Evolutionary conservation across 2,113 vertebrate species (phyloP).

Genomic region (Aldabrachelys gigantea): DNA sequence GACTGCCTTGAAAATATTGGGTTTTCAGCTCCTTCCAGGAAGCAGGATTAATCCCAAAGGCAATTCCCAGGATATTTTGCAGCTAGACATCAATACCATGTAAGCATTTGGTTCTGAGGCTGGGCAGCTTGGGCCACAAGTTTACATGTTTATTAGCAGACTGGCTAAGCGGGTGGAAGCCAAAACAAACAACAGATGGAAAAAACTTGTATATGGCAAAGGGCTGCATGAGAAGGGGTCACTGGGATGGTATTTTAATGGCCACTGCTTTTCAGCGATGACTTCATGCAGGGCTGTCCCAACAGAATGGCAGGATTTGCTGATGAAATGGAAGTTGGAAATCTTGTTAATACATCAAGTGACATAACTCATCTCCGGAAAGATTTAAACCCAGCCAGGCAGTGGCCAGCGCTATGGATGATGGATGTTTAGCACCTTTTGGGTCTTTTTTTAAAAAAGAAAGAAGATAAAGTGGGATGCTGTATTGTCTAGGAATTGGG

Average conservation of each 20-base stretch:
- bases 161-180: fast-evolving
- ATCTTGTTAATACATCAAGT: background rate
- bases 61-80: background rate
- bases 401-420: fast-evolving
- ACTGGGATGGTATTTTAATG: background rate
- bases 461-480: background rate
- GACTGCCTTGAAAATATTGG: background rate
- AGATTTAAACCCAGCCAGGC: background rate
- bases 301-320: background rate
- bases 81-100: background rate
- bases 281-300: background rate
- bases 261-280: background rate
- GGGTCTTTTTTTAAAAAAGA: background rate
- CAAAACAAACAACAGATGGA: background rate
- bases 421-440: background rate
- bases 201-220: fast-evolving
- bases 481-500: background rate
- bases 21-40: background rate
- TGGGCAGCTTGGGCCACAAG: background rate
- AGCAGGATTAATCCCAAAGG: background rate
- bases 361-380: background rate
- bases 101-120: background rate
- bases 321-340: constrained; percentile 51
- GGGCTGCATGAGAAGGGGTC: background rate
- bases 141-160: fast-evolving